Evolutionary conservation across 2,888 invertebrate species (phyloP).

Genomic region (Phragmatobia fuliginosa): DNA sequence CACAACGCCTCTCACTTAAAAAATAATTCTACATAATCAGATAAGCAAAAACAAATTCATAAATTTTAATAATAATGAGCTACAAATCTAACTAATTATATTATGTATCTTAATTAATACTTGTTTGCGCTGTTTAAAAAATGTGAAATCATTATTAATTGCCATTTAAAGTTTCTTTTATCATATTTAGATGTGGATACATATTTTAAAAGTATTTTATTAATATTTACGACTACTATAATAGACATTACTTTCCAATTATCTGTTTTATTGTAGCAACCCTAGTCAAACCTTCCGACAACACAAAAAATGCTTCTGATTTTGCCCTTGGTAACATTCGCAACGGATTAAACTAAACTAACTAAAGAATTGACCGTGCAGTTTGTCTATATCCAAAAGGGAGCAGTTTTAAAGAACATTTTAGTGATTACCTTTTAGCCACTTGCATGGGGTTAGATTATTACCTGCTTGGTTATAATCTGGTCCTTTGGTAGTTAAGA

Average conservation of each 20-base stretch:
- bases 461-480: no score
- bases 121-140: not conserved
- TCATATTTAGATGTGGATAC: not conserved
- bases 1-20: not conserved
- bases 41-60: not conserved
- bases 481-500: no score
- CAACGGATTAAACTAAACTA: constrained; percentile 12
- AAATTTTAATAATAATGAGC: not conserved
- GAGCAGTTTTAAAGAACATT: no score
- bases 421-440: no score
- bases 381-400: no score
- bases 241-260: not conserved
- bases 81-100: not conserved
- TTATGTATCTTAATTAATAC: not conserved
- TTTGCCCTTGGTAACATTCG: constrained; percentile 17
- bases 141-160: not conserved
- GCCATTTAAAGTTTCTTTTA: not conserved
- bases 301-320: not conserved
- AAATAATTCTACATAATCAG: not conserved
- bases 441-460: no score
- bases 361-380: not conserved
- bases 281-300: constrained; percentile 13
- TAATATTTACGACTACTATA: not conserved
- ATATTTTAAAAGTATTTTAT: not conserved
- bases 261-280: not conserved